phyloP scores from a whole-genome alignment of 92 coral and sea anemone species.

The Heliopora coerulea region DNA sequence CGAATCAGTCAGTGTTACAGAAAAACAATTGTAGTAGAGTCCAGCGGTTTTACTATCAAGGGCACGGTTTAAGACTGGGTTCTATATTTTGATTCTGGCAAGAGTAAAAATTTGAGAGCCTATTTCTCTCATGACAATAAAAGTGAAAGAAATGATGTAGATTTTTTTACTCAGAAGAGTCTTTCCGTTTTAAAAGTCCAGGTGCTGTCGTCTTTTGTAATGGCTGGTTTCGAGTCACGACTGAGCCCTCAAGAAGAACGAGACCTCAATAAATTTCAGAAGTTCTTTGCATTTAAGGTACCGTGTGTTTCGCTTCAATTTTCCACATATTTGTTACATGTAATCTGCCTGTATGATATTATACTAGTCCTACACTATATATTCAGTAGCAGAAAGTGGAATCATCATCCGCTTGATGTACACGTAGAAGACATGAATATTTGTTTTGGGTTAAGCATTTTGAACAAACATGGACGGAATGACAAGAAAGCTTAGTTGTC shows the following conservation, averaged over 20 bases:
- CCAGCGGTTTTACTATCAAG: no score
- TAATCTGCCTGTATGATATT: not conserved
- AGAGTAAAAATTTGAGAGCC: no score
- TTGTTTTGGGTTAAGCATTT: no score
- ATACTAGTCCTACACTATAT: no score
- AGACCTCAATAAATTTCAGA: constrained; percentile 89
- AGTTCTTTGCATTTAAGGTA: constrained; percentile 93
- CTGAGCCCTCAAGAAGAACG: constrained; percentile 69
- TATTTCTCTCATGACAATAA: not conserved
- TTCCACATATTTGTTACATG: not conserved
- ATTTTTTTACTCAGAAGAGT: not conserved
- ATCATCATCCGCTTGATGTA: no score
- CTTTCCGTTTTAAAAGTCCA: not conserved
- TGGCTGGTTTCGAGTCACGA: constrained; percentile 56
- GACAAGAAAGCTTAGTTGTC: no score
- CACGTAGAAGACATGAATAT: no score
- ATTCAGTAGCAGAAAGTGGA: no score
- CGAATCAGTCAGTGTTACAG: no score
- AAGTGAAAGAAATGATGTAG: not conserved
- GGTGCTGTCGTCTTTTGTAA: constrained; percentile 12
- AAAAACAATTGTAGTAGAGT: no score
- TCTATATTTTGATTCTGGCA: constrained; percentile 28
- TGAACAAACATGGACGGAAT: no score
- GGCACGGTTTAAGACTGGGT: constrained; percentile 14
- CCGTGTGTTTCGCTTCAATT: not conserved